Conservation (phyloP, 2,888 invertebrate genomes). For the Parnassius orleans region DNA sequence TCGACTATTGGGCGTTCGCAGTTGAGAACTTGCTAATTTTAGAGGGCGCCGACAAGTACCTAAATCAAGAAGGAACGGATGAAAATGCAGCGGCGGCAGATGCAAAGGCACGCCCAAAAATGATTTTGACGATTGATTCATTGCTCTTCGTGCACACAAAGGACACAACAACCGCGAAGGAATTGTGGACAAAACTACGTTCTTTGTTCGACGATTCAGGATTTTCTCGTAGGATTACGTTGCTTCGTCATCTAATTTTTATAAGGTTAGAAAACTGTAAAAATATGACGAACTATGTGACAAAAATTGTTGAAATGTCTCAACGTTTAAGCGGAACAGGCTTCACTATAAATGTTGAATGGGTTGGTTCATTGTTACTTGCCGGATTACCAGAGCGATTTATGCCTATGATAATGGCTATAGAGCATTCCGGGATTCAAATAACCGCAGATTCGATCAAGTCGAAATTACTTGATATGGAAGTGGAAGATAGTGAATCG, state of each 20-base stretch:
- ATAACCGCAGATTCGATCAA: too few relatives aligned
- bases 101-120: conserved; percentile 21
- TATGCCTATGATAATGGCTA: too few relatives aligned
- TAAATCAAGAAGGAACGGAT: conserved; percentile 10
- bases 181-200: conserved; percentile 31
- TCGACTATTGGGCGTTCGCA: conserved; percentile 33
- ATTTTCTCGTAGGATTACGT: conserved; percentile 30
- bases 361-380: too few relatives aligned
- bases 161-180: conserved; percentile 21
- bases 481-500: too few relatives aligned
- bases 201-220: conserved; percentile 33
- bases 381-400: too few relatives aligned
- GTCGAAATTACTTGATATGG: too few relatives aligned
- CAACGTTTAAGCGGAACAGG: conserved; percentile 31
- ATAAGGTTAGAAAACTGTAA: conserved; percentile 33
- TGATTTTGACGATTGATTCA: conserved; percentile 18
- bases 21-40: conserved; percentile 32
- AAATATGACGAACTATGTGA: conserved; percentile 33
- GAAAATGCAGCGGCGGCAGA: conserved; percentile 9
- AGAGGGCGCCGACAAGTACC: conserved; percentile 24
- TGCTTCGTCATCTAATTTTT: conserved; percentile 31
- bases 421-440: too few relatives aligned
- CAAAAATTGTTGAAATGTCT: conserved; percentile 33
- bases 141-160: conserved; percentile 25
- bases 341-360: conserved; percentile 16